Conservation (phyloP, 1,140 invertebrate species). For the Sesamia nonagrioides region DNA sequence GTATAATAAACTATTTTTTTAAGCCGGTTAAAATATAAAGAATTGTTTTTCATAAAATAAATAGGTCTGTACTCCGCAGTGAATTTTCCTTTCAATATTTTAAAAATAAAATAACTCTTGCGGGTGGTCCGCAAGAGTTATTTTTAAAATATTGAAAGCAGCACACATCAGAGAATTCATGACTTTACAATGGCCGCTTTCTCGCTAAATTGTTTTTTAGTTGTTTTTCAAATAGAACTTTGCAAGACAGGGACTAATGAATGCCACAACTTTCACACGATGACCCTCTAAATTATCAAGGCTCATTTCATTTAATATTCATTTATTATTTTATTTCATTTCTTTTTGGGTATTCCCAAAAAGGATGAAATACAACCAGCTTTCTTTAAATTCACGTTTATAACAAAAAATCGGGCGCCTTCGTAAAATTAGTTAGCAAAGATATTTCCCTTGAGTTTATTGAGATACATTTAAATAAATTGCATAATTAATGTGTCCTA, state of each 20-base stretch:
- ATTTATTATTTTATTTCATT: too few relatives aligned
- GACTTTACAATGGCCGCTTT: not conserved
- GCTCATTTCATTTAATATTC: conserved; percentile 1
- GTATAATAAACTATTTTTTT: too few relatives aligned
- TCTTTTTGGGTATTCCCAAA: not conserved
- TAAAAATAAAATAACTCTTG: too few relatives aligned
- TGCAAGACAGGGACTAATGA: not conserved
- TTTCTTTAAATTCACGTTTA: not conserved
- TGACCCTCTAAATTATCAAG: conserved; percentile 4
- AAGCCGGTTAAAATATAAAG: too few relatives aligned
- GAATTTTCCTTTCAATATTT: too few relatives aligned
- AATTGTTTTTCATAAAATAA: too few relatives aligned
- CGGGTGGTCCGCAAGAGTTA: too few relatives aligned
- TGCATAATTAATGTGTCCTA: conserved; percentile 10
- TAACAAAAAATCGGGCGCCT: not conserved
- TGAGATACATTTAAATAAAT: not conserved
- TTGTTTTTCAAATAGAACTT: not conserved
- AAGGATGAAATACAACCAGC: not conserved
- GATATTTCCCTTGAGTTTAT: not conserved
- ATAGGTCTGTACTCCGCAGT: too few relatives aligned
- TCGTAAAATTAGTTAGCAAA: not conserved
- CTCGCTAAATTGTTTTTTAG: not conserved
- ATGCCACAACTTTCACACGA: not conserved
- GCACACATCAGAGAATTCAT: not conserved
- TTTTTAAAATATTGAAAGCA: not conserved